Base-by-base conservation (phyloP, 2,888 invertebrate species). In the Argyresthia goedartella region DNA sequence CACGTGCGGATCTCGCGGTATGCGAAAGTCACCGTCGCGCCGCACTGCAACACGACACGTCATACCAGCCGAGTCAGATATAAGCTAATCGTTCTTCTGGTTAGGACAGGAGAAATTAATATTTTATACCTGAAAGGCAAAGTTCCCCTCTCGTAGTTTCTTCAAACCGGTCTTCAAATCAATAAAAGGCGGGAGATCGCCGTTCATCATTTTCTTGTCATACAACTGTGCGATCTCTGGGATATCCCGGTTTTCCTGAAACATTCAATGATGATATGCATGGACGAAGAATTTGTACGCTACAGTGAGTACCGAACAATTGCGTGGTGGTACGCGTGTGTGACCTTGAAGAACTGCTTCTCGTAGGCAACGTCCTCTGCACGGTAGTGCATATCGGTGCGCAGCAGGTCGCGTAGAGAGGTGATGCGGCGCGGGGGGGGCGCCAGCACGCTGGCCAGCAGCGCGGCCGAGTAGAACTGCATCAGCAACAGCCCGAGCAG, bases 381-480 rank as follows among this genome's bases (percentile, higher is more conserved):
- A 35, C 45, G 44, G 45, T 51, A 51, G 35, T 15, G 25, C 25
- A 51, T 34, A 11, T 44, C 45, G 45, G 15, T 14, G 14, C 15
- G 33, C 10, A 51, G 51, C 45, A 51, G 45, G 16, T 41, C 44
- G n/a, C n/a, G 15, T 8, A 51, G 51, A 10, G 35, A 35, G 35
- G 7, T n/a, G 15, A 51, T 45, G 45, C 9, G 36, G 61, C 49
- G 52, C 54, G 41, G 58, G n/a, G 50, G 52, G 53, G 55, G 57
- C 50, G 8, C 33, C 39, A 15, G 50, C n/a, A 66, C 64, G 58
- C 68, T 69, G 55, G 59, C 67, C 65, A 86, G 69, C 62, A 75
- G 71, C 60, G 51, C 81, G 66, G 14, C 80, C 75, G 73, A 34
- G 44, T 51, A 51, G 45, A 51, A 51, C 51, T 51, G 51, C 51